Conservation (phyloP, 2,888 invertebrate genomes). For the Anticlea derivata region DNA sequence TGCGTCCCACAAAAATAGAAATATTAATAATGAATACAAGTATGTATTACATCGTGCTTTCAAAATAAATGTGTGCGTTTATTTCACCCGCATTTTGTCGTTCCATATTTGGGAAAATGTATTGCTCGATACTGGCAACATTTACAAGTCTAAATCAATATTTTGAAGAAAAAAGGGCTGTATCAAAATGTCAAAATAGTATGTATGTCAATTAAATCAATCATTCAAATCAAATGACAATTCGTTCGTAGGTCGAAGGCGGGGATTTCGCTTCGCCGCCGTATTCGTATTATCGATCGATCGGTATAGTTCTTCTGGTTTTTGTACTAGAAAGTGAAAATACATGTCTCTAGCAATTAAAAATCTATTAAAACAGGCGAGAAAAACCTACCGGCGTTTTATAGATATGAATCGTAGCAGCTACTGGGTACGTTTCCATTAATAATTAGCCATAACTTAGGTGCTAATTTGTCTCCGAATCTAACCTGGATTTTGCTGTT, state of each 20-base stretch:
- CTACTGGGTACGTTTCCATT: constrained; percentile 58
- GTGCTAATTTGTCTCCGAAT: constrained; percentile 21
- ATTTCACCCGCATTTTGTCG: no score
- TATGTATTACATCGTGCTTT: no score
- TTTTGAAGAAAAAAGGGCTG: background rate
- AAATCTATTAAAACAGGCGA: constrained; percentile 59
- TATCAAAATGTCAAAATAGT: no score
- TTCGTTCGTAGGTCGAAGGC: no score
- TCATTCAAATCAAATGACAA: no score
- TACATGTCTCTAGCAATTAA: constrained; percentile 66
- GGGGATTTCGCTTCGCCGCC: background rate
- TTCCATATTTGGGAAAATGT: no score
- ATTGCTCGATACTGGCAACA: background rate
- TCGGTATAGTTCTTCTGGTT: background rate
- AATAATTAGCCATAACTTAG: constrained; percentile 27
- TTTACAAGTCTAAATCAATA: background rate
- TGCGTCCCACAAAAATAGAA: no score
- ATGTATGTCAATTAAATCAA: background rate
- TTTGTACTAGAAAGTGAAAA: constrained; percentile 13
- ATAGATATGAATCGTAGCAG: constrained; percentile 55
- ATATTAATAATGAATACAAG: no score
- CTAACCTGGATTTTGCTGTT: constrained; percentile 14
- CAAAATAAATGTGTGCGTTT: no score
- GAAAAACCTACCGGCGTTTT: constrained; percentile 56
- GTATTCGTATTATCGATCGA: no score